Percentiles rank a stretch among this genome's conserved stretches.
phyloP scores from a whole-genome alignment of 2,797 vertebrate species.

The Spinus olivaceus region DNA sequence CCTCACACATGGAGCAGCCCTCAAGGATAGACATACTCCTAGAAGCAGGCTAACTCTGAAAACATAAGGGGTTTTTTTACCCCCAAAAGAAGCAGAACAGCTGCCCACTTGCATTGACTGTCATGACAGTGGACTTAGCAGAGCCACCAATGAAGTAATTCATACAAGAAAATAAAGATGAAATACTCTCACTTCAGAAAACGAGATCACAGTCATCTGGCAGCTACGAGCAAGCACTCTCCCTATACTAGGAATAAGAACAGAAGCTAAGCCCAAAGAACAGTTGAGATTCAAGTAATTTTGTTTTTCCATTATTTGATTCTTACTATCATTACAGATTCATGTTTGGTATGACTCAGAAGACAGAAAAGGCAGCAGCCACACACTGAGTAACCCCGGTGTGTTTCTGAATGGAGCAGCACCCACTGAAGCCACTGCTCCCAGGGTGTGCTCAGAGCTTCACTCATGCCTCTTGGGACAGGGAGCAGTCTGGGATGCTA shows the following conservation, averaged over 20 bases:
- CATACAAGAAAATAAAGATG: not conserved
- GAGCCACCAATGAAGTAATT: not conserved
- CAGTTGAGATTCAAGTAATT: not conserved
- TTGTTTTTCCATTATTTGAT: not conserved
- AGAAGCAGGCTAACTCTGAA: not conserved
- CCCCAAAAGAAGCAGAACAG: not conserved
- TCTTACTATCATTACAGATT: not conserved
- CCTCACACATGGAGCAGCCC: not conserved
- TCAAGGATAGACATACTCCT: not conserved
- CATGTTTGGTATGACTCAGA: fast-evolving
- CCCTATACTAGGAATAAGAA: not conserved
- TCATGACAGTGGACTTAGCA: not conserved
- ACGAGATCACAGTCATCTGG: not conserved
- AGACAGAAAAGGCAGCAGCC: not conserved
- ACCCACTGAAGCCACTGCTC: not conserved
- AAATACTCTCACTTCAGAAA: not conserved
- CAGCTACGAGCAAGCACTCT: not conserved
- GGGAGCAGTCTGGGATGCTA: not conserved
- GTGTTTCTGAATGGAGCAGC: fast-evolving
- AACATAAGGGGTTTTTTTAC: not conserved
- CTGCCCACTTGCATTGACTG: not conserved
- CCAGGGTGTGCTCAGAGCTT: not conserved
- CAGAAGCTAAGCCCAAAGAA: not conserved
- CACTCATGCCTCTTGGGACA: not conserved
- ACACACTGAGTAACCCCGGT: fast-evolving